phyloP scores from a whole-genome alignment of 1,140 invertebrate species.

The Probaryconus sp. region DNA sequence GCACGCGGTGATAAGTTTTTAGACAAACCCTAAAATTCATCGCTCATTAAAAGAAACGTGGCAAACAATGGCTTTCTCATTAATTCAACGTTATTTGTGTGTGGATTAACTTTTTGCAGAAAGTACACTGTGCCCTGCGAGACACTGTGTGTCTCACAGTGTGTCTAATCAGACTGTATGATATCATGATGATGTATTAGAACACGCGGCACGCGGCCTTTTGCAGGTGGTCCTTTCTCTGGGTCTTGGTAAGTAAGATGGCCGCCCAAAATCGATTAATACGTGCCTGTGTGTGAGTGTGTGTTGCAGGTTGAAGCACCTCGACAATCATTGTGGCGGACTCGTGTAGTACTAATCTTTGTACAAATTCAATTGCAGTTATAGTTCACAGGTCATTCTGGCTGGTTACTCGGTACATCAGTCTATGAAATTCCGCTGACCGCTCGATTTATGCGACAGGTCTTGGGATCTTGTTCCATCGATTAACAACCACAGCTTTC shows the following conservation, averaged over 20 bases:
- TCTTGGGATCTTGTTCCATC: conserved; percentile 48
- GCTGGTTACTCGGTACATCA: conserved; percentile 59
- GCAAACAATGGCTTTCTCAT: conserved; percentile 64
- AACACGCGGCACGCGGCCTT: conserved; percentile 77
- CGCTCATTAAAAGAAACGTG: conserved; percentile 54
- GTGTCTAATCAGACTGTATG: conserved; percentile 76
- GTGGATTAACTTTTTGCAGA: conserved; percentile 79
- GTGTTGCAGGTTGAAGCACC: conserved; percentile 70
- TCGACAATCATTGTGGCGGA: conserved; percentile 44
- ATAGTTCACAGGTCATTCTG: conserved; percentile 75
- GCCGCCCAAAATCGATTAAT: conserved; percentile 74
- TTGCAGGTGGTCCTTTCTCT: conserved; percentile 75
- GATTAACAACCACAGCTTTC: conserved; percentile 51
- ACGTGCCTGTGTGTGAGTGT: conserved; percentile 71
- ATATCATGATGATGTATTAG: conserved; percentile 79
- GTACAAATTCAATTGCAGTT: conserved; percentile 67
- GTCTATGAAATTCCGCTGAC: conserved; percentile 39
- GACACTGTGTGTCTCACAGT: conserved; percentile 67
- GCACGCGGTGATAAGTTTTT: too few species aligned
- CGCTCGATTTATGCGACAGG: conserved; percentile 34
- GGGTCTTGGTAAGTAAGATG: conserved; percentile 77
- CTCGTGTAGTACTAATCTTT: conserved; percentile 60
- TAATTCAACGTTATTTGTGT: conserved; percentile 76
- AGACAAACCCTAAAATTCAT: conserved; percentile 54
- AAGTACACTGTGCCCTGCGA: conserved; percentile 74